Conservation (phyloP, 2,888 invertebrate genomes). For the Athripsodes cinereus region DNA sequence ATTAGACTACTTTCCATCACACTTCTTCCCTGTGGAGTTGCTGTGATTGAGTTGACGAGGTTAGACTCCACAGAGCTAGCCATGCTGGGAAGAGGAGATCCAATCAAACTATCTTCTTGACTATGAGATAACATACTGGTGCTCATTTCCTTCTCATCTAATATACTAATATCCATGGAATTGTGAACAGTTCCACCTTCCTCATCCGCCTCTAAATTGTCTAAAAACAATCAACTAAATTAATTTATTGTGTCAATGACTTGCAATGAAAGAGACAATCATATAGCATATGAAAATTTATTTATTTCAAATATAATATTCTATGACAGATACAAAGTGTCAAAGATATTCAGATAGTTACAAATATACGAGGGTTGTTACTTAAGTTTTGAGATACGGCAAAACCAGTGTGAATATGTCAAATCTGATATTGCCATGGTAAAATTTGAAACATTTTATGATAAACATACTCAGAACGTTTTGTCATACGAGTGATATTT, state of each 20-base stretch:
- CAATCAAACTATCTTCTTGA: conserved; percentile 45
- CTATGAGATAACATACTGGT: conserved; percentile 49
- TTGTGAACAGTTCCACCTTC: conserved; percentile 22
- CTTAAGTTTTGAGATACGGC: too few species aligned
- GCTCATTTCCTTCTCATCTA: conserved; percentile 50
- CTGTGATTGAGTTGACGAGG: conserved; percentile 39
- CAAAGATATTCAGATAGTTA: too few species aligned
- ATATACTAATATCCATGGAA: conserved; percentile 44
- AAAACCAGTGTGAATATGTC: too few species aligned
- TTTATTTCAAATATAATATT: too few species aligned
- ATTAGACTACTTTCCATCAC: conserved; percentile 26
- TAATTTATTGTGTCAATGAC: not conserved
- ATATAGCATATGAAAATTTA: too few species aligned
- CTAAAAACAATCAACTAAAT: not conserved
- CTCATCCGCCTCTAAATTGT: conserved; percentile 8
- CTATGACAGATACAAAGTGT: too few species aligned
- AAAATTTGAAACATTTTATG: too few species aligned
- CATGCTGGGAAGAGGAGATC: conserved; percentile 45
- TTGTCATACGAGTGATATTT: too few species aligned
- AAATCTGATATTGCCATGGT: too few species aligned
- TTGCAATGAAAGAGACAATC: too few species aligned
- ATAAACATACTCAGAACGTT: too few species aligned
- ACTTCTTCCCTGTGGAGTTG: not conserved
- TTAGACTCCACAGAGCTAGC: conserved; percentile 45
- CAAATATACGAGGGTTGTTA: too few species aligned